Evolutionary conservation across 2,888 invertebrate genomes (phyloP).

Genomic region (Eurytoma adleriae): DNA sequence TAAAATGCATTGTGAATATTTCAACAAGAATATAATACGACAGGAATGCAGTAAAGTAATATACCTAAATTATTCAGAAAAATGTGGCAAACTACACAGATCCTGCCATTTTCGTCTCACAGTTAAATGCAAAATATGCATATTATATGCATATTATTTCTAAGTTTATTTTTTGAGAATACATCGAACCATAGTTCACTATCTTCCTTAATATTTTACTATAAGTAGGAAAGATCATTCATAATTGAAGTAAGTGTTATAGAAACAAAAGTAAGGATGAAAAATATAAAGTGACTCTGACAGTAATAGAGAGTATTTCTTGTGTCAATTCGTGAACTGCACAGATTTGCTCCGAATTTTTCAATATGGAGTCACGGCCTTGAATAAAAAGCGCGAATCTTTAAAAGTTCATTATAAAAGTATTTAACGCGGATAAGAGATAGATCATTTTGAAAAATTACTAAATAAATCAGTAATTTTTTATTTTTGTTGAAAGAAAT

Average conservation of each 20-base stretch:
- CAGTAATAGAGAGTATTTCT: constrained; percentile 41
- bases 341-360: constrained; percentile 24
- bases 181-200: not conserved
- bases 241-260: not conserved
- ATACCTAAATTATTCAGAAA: no score
- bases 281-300: constrained; percentile 6
- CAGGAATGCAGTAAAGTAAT: no score
- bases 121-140: not conserved
- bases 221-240: not conserved
- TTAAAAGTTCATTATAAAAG: constrained; percentile 6
- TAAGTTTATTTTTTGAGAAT: not conserved
- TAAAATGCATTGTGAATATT: no score
- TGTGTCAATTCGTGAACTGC: constrained; percentile 27
- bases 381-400: constrained; percentile 28
- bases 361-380: constrained; percentile 36
- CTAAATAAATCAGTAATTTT: not conserved
- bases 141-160: not conserved
- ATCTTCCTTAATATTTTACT: not conserved
- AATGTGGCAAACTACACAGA: no score
- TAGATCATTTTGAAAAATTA: not conserved
- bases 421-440: not conserved
- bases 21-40: no score
- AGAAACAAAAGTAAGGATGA: not conserved
- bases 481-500: not conserved
- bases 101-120: not conserved